phyloP scores from a whole-genome alignment of 2,113 vertebrate genomes.

The Acanthisitta chloris region DNA sequence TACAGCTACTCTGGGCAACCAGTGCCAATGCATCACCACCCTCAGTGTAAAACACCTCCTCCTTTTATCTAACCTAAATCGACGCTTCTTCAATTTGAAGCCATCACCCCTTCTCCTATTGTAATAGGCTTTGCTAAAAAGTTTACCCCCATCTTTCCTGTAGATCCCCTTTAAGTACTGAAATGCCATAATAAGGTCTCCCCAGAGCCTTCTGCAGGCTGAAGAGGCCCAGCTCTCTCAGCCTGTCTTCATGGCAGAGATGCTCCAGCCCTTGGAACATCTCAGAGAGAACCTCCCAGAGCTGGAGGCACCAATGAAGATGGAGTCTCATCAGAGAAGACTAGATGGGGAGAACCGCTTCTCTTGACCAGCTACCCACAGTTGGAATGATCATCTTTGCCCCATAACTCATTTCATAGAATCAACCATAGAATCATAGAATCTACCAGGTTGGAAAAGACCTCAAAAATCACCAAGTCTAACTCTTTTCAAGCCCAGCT shows the following conservation, averaged over 20 bases:
- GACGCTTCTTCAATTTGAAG: not conserved
- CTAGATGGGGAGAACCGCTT: not conserved
- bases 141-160: not conserved
- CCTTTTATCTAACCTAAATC: not conserved
- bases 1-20: fast-evolving
- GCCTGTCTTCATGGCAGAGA: not conserved
- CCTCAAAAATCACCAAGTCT: too few species aligned
- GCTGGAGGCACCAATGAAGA: not conserved
- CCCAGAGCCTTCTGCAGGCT: fast-evolving
- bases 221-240: not conserved
- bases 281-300: not conserved
- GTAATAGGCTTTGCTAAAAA: not conserved
- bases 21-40: fast-evolving
- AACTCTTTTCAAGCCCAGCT: not conserved
- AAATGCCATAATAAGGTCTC: fast-evolving
- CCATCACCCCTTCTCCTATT: too few species aligned
- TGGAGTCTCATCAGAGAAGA: not conserved
- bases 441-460: too few species aligned
- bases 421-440: too few species aligned
- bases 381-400: fast-evolving
- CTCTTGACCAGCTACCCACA: not conserved
- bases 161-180: fast-evolving
- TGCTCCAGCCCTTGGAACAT: not conserved
- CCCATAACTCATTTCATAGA: not conserved
- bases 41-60: not conserved